Evolutionary conservation across 2,113 vertebrate genomes (phyloP).

Genomic region (Erinaceus europaeus): DNA sequence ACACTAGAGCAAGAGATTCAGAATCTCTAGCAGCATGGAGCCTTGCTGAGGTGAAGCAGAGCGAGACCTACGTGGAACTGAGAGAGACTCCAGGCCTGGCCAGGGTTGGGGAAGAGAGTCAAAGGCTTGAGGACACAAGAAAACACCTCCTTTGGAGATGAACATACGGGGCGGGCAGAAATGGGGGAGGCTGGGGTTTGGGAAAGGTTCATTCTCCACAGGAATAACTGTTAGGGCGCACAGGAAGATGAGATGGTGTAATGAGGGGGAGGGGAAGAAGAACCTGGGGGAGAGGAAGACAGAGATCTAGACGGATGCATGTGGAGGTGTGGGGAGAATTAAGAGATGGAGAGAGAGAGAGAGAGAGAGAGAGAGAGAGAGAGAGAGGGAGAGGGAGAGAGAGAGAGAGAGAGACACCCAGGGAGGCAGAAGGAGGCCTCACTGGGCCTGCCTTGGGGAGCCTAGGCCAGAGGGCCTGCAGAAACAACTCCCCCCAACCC

Average conservation of each 20-base stretch:
- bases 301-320: not conserved
- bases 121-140: not conserved
- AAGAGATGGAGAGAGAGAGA: conserved; percentile 55
- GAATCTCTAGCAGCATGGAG: conserved; percentile 6
- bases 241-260: not conserved
- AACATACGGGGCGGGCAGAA: not conserved
- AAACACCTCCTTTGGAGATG: conserved; percentile 12
- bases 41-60: not conserved
- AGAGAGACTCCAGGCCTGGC: conserved; percentile 33
- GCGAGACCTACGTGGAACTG: conserved; percentile 2
- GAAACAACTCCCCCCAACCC: conserved; percentile 40
- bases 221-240: conserved; percentile 32
- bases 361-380: conserved; percentile 56
- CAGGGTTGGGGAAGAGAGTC: not conserved
- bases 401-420: conserved; percentile 53
- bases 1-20: not conserved
- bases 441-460: conserved; percentile 69
- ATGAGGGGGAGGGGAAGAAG: not conserved
- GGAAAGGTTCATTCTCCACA: conserved; percentile 23
- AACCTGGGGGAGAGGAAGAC: not conserved
- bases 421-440: conserved; percentile 65
- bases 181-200: not conserved
- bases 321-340: conserved; percentile 37
- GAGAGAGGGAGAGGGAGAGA: conserved; percentile 57
- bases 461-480: conserved; percentile 65